Evolutionary conservation across 2,888 invertebrate species (phyloP), one percentile per base, ranked within the genome.

Genomic region (Tillus elongatus): DNA sequence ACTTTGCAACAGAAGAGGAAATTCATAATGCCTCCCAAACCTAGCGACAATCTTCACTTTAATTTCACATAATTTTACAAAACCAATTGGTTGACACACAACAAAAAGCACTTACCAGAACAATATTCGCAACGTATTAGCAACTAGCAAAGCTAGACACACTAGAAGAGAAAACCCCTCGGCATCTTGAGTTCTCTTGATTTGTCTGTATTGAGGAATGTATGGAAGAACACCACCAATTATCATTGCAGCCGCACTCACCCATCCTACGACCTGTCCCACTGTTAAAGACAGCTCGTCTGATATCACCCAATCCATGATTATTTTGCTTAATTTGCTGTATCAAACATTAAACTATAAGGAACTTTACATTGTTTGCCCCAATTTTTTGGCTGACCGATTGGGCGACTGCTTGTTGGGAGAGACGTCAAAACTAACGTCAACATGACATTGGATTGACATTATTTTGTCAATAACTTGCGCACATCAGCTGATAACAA

Each of bases 91-190:
- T 31, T 19, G 13, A 10, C 11, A 13, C 12, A 11, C 15, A 15
- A 14, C n/a, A n/a, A 6, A 32, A 36, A 36, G 16, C 46, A 71
- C 82, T 71, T 71, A 97, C 98, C 98, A 98, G 71, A 98, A 99
- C 56, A 96, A 73, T 61, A 98, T 96, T 59, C 98, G 79, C 46
- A 99, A 73, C 37, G 91, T 95, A 65, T 98, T 98, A 42, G 98
- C 97, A 58, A 96, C 75, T 33, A 98, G 73, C 37, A 98, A 76
- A 13, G 93, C 87, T 51, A 98, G 74, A 65, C 98, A 98, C 35
- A 98, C 98, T 64, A 91, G 89, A 31, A 93, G 71, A 0, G 97
- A 97, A 69, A 99, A 99, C 8, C 98, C 98, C 54, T 95, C 93
- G 10, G 93, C 84, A 71, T 95, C 92, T 64, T 88, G 85, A 19